Percentiles rank a stretch among this genome's conserved stretches.
phyloP scores from a whole-genome alignment of 2,888 invertebrate genomes.

The Salticus scenicus region DNA sequence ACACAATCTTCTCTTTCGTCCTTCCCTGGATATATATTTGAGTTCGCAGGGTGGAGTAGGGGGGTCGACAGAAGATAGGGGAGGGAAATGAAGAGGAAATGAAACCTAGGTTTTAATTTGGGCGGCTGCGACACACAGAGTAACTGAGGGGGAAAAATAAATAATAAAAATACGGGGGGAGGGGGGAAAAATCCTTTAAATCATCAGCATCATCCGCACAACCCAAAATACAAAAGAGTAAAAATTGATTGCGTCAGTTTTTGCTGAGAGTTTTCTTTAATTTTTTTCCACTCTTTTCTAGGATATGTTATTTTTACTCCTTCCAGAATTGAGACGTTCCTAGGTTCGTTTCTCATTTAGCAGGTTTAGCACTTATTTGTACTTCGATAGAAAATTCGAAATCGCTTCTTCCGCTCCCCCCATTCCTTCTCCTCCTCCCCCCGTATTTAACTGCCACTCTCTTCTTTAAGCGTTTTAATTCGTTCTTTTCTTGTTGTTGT shows the following conservation, averaged over 20 bases:
- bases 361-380: constrained; percentile 69
- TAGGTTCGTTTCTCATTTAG: constrained; percentile 63
- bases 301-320: constrained; percentile 54
- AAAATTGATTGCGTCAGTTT: constrained; percentile 70
- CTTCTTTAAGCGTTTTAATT: constrained; percentile 67
- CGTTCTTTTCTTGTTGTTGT: constrained; percentile 58
- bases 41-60: constrained; percentile 21
- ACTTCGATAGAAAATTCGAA: constrained; percentile 68
- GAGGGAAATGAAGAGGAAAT: constrained; percentile 28
- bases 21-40: constrained; percentile 46
- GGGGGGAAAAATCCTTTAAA: constrained; percentile 63
- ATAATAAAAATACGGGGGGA: constrained; percentile 43
- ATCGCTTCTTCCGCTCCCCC: constrained; percentile 16
- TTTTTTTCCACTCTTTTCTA: constrained; percentile 28
- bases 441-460: constrained; percentile 64
- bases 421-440: background rate
- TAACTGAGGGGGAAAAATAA: constrained; percentile 57
- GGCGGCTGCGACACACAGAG: constrained; percentile 44
- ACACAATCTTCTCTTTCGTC: constrained; percentile 64
- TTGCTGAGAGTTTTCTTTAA: constrained; percentile 60
- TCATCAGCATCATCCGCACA: constrained; percentile 66
- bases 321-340: constrained; percentile 59
- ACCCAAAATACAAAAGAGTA: constrained; percentile 68
- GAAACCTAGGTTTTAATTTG: constrained; percentile 62
- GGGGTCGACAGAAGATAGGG: background rate